These are phyloP conservation scores for Taenioides sp. DNA, from an alignment of 2,797 vertebrate species.

Conservation along the genomic window DNA sequence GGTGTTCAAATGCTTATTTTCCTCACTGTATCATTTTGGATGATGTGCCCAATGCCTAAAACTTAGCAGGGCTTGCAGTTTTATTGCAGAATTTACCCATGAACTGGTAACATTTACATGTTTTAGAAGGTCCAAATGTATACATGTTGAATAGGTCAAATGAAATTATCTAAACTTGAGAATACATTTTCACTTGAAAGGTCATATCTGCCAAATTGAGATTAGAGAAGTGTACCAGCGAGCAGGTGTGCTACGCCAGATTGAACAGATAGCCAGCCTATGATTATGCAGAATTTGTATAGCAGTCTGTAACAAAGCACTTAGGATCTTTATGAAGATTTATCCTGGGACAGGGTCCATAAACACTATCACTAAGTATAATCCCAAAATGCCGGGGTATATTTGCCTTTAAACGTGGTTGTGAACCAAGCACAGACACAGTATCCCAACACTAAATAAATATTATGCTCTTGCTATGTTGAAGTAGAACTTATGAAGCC, in stretches of 20 bases:
- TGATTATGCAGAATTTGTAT: conserved; percentile 74
- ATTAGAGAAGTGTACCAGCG: conserved; percentile 76
- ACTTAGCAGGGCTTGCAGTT: conserved; percentile 56
- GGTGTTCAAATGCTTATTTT: too few relatives aligned
- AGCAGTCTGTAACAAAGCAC: conserved; percentile 74
- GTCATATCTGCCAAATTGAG: conserved; percentile 81
- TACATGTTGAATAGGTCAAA: conserved; percentile 66
- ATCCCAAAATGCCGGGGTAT: conserved; percentile 61
- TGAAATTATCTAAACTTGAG: conserved; percentile 67
- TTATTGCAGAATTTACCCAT: conserved; percentile 50
- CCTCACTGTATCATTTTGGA: conserved; percentile 17
- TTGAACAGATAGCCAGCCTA: conserved; percentile 69
- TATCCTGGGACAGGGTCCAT: conserved; percentile 65
- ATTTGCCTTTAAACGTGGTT: conserved; percentile 71
- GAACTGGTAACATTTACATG: conserved; percentile 43
- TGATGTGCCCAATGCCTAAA: conserved; percentile 59
- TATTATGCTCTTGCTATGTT: conserved; percentile 37
- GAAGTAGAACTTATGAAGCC: conserved; percentile 24
- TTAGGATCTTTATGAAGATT: conserved; percentile 66
- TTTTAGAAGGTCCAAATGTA: conserved; percentile 57
- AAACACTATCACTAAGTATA: conserved; percentile 68
- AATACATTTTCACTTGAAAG: conserved; percentile 67
- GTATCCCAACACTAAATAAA: conserved; percentile 66
- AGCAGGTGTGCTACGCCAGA: conserved; percentile 67
- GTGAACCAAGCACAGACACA: conserved; percentile 75